These are phyloP conservation scores for Lipophrys pholis DNA, from an alignment of 2,113 vertebrate species.

Conservation along the genomic window DNA sequence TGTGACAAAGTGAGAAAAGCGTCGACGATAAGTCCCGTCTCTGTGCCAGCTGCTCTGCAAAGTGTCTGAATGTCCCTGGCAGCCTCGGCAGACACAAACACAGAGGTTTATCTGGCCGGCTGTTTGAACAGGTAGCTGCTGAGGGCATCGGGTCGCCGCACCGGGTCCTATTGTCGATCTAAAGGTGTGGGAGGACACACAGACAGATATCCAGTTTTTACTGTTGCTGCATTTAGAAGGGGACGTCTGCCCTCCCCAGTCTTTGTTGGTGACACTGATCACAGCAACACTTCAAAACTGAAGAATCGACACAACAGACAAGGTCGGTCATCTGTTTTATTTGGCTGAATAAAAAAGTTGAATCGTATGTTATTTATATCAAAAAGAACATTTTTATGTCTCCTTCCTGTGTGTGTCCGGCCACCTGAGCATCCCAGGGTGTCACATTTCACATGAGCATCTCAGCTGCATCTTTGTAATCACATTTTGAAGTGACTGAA, in stretches of 20 bases:
- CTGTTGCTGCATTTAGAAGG: not conserved
- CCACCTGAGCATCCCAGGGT: no score
- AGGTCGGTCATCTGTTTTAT: not conserved
- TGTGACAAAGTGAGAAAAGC: constrained; percentile 33
- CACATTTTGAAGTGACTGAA: no score
- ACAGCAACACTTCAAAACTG: not conserved
- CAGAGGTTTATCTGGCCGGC: constrained; percentile 56
- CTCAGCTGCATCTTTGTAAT: no score
- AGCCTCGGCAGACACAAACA: constrained; percentile 11
- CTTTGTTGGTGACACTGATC: no score
- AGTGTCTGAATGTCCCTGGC: constrained; percentile 6
- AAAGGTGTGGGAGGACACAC: not conserved
- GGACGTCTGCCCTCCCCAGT: not conserved
- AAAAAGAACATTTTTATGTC: no score
- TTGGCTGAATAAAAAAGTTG: not conserved
- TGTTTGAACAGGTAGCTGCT: constrained; percentile 55
- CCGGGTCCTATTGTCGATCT: not conserved
- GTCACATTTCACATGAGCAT: no score
- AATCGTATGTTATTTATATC: no score
- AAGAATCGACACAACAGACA: not conserved
- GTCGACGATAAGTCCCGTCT: constrained; percentile 23
- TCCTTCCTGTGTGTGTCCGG: no score
- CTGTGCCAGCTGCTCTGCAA: constrained; percentile 4
- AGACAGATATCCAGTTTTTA: not conserved
- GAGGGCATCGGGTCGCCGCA: constrained; percentile 11